Conservation (phyloP, 1,140 invertebrate genomes). For the Octopus sinensis region DNA sequence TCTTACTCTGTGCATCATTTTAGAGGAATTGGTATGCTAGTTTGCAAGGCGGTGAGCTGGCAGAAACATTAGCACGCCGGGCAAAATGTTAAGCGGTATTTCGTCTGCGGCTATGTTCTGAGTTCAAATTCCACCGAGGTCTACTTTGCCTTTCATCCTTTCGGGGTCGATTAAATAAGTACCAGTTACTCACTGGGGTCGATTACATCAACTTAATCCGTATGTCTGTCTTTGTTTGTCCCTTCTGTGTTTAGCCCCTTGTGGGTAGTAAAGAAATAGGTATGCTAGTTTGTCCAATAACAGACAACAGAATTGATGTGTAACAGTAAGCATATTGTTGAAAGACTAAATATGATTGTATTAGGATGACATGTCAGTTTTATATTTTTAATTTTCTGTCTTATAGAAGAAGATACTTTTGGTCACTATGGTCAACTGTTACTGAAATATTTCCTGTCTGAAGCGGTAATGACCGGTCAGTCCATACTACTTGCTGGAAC, state of each 20-base stretch:
- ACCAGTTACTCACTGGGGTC: too few species aligned
- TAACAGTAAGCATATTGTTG: background rate
- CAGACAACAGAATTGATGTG: background rate
- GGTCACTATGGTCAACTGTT: slow-evolving; percentile 73
- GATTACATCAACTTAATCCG: too few species aligned
- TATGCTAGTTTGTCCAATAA: background rate
- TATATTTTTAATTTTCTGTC: background rate
- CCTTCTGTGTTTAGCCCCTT: background rate
- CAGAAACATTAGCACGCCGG: too few species aligned
- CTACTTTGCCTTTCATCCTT: too few species aligned
- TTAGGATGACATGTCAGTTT: background rate
- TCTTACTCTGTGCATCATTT: too few species aligned
- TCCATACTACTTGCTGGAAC: slow-evolving; percentile 70
- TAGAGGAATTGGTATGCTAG: too few species aligned
- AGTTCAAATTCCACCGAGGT: too few species aligned
- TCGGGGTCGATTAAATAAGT: too few species aligned
- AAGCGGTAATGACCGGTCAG: slow-evolving; percentile 74
- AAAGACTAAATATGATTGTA: background rate
- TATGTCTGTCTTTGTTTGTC: background rate
- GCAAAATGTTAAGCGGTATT: too few species aligned
- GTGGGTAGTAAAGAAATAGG: background rate
- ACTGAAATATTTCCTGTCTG: slow-evolving; percentile 78
- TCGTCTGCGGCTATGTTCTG: too few species aligned
- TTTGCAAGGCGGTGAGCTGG: too few species aligned
- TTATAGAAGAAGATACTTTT: slow-evolving; percentile 74